Conservation (phyloP, 2,113 vertebrate species). For the Boleophthalmus pectinirostris region DNA sequence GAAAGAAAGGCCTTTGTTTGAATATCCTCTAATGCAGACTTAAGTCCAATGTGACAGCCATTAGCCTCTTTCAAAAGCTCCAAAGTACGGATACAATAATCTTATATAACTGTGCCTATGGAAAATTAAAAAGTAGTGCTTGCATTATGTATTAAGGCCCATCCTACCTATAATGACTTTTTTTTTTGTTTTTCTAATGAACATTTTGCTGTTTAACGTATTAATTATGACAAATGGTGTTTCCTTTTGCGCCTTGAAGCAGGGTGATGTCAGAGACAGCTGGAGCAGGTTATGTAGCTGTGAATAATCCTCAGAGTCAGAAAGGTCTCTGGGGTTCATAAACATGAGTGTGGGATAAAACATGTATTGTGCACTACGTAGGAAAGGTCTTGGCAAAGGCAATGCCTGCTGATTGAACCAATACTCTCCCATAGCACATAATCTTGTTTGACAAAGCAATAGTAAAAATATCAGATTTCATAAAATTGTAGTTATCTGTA, state of each 20-base stretch:
- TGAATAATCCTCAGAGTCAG: not conserved
- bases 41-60: not conserved
- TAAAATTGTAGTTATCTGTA: too few species aligned
- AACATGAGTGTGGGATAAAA: not conserved
- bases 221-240: not conserved
- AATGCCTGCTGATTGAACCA: not conserved
- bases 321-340: not conserved
- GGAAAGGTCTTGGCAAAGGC: not conserved
- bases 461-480: not conserved
- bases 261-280: not conserved
- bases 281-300: not conserved
- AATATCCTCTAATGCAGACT: not conserved
- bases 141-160: not conserved
- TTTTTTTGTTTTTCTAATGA: not conserved
- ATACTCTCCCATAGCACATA: not conserved
- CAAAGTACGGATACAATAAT: not conserved
- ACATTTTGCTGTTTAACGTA: not conserved
- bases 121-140: not conserved
- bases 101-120: not conserved
- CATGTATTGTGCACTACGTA: not conserved
- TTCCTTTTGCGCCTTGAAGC: not conserved
- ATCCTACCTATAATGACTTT: not conserved
- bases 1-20: not conserved
- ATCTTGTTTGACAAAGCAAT: not conserved
- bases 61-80: not conserved